Percentiles rank a stretch among this genome's conserved stretches.
Conservation (phyloP, 1,140 invertebrate genomes). For the Musca domestica region DNA sequence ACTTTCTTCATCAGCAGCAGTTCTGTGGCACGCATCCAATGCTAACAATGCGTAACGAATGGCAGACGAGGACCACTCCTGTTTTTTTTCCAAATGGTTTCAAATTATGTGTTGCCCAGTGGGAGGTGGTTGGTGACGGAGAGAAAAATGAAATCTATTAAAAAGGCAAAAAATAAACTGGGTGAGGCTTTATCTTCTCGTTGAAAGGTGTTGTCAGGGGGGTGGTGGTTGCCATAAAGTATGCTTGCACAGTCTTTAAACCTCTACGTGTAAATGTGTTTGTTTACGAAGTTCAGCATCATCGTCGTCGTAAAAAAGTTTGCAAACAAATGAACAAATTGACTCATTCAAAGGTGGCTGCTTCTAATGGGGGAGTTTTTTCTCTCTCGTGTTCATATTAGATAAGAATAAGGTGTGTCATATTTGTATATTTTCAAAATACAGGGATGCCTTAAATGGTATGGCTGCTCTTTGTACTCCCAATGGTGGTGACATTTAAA, state of each 20-base stretch:
- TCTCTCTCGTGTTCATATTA: not conserved
- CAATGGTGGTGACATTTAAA: not conserved
- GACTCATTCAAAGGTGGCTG: conserved; percentile 16
- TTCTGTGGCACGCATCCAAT: not conserved
- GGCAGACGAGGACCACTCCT: not conserved
- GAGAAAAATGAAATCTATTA: too few relatives aligned
- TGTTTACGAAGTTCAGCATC: not conserved
- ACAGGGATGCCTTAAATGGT: not conserved
- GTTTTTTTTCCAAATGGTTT: too few relatives aligned
- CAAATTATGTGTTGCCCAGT: too few relatives aligned
- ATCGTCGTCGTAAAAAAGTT: not conserved
- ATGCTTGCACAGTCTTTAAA: too few relatives aligned
- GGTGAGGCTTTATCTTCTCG: too few relatives aligned
- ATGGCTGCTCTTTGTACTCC: not conserved
- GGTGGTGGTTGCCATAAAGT: too few relatives aligned
- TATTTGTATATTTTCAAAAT: not conserved
- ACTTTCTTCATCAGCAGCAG: not conserved
- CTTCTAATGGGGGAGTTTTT: not conserved
- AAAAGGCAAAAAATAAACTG: too few relatives aligned
- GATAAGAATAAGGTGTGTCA: not conserved
- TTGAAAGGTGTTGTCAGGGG: too few relatives aligned
- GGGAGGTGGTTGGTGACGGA: too few relatives aligned
- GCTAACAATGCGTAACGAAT: conserved; percentile 17
- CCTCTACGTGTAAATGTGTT: not conserved
- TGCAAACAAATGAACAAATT: conserved; percentile 27